Percentiles rank a stretch among this genome's conserved stretches.
Conservation (phyloP, 2,797 vertebrate genomes). For the Siniperca obscura region DNA sequence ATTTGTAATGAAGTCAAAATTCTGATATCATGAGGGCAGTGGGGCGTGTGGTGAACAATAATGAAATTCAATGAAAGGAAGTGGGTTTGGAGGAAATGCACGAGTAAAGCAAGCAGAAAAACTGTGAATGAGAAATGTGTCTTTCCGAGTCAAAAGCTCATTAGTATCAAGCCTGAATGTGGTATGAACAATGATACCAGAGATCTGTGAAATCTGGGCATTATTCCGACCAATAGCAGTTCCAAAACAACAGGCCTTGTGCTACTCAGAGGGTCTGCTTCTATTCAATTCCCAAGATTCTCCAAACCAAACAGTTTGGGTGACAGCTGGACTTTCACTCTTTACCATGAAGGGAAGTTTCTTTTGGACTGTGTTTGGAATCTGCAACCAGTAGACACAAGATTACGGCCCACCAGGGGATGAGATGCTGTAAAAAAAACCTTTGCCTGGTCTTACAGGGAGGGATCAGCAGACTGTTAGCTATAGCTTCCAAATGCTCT, state of each 20-base stretch:
- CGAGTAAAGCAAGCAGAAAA: conserved; percentile 29
- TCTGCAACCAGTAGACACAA: conserved; percentile 63
- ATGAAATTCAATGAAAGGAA: conserved; percentile 43
- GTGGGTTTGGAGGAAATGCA: conserved; percentile 15
- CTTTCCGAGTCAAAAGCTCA: conserved; percentile 60
- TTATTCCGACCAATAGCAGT: conserved; percentile 41
- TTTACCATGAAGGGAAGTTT: conserved; percentile 50
- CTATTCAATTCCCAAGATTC: conserved; percentile 55
- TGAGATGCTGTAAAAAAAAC: conserved; percentile 7
- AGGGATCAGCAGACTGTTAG: conserved; percentile 22
- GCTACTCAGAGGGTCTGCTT: conserved; percentile 52
- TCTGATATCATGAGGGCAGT: conserved; percentile 8
- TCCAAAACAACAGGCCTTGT: conserved; percentile 58
- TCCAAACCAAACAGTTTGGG: conserved; percentile 74
- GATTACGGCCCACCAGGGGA: conserved; percentile 55
- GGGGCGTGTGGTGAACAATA: conserved; percentile 28
- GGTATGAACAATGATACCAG: conserved; percentile 50
- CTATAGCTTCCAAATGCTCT: conserved; percentile 36
- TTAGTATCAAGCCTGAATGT: conserved; percentile 51
- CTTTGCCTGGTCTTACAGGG: conserved; percentile 25
- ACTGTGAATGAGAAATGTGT: conserved; percentile 46
- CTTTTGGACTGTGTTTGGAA: conserved; percentile 57
- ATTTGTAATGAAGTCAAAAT: conserved; percentile 40
- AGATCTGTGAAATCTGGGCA: conserved; percentile 69
- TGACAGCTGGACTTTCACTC: conserved; percentile 80